Evolutionary conservation across 2,888 invertebrate genomes (phyloP), one percentile per base, ranked within the genome.

Genomic region (Drosophila mimetica): DNA sequence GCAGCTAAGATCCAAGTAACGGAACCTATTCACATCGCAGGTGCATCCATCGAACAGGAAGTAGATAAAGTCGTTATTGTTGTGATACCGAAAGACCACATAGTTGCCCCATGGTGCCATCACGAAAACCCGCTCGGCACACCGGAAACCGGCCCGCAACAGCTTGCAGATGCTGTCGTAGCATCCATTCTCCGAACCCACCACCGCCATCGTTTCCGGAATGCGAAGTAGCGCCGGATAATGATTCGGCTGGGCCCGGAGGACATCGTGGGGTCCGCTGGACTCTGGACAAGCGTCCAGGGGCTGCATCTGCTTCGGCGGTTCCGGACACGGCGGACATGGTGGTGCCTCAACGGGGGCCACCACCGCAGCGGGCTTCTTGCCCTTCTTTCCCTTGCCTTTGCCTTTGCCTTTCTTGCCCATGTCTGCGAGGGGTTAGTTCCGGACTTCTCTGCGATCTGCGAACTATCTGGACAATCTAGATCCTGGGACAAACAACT

Each of bases 31-130:
- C 2, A 90, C 80, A 52, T 91, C 89, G 66, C 90, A 90, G 9
- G 90, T 90, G 66, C 91, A 91, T 8, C 91, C 91, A 55, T 91
- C 90, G 52, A 85, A 91, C 2, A 91, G 73, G 47, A 89, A 89
- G 66, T 86, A 90, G 2, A 76, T 80, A 54, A 81, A 78, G 36
- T 79, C 81, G 1, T 61, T 74, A 28, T 75, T 77, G 16, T 77
- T 79, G 46, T 79, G 77, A 48, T 78, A 85, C 4, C 86, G 89
- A 42, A 91, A 90, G 2, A 87, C 84, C 1, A 90, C 90, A 60
- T 90, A 91, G 37, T 90, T 90, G 60, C 91, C 90, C 90, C 90
- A 91, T 1, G 91, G 90, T 0, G 90, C 90, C 90, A 91, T 90
- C 0, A 83, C 79, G 20, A 90, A 79, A 28, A 90, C 83, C 25